A percentile compares a stretch with the other conserved stretches of the same genome.
phyloP scores from a whole-genome alignment of 2,113 vertebrate species.

The Propithecus coquereli region DNA sequence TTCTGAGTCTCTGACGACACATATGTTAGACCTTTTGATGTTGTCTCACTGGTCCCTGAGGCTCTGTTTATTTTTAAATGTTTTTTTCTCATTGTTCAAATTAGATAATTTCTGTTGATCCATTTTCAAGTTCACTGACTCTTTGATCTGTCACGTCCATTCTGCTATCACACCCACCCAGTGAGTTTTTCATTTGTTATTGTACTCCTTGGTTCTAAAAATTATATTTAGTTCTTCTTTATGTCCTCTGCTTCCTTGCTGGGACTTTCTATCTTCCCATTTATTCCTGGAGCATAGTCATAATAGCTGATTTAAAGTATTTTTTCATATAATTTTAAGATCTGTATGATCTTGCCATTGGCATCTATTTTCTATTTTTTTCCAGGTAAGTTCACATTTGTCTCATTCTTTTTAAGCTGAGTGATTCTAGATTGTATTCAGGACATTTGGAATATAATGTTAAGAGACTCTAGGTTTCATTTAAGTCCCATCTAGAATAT shows the following conservation, averaged over 20 bases:
- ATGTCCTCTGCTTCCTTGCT: constrained; percentile 34
- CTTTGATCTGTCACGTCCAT: not conserved
- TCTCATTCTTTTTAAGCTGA: constrained; percentile 30
- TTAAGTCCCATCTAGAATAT: not conserved
- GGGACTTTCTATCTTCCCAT: constrained; percentile 3
- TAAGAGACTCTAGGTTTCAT: not conserved
- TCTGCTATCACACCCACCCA: not conserved
- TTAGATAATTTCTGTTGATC: not conserved
- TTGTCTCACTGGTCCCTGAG: not conserved
- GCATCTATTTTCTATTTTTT: not conserved
- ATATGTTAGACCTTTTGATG: constrained; percentile 19
- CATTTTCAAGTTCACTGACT: not conserved
- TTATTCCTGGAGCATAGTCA: not conserved
- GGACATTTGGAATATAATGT: not conserved
- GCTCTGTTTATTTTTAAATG: not conserved
- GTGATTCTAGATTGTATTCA: not conserved
- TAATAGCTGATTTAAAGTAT: constrained; percentile 35
- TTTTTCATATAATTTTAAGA: constrained; percentile 24
- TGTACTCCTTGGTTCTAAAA: constrained; percentile 26
- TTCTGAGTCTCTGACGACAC: constrained; percentile 17
- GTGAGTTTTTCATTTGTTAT: constrained; percentile 1
- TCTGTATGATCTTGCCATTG: not conserved
- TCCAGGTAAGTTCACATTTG: not conserved
- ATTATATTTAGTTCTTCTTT: constrained; percentile 20
- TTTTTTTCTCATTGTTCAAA: not conserved